phyloP scores from a whole-genome alignment of 2,797 vertebrate species.

The Hyperoplus immaculatus region DNA sequence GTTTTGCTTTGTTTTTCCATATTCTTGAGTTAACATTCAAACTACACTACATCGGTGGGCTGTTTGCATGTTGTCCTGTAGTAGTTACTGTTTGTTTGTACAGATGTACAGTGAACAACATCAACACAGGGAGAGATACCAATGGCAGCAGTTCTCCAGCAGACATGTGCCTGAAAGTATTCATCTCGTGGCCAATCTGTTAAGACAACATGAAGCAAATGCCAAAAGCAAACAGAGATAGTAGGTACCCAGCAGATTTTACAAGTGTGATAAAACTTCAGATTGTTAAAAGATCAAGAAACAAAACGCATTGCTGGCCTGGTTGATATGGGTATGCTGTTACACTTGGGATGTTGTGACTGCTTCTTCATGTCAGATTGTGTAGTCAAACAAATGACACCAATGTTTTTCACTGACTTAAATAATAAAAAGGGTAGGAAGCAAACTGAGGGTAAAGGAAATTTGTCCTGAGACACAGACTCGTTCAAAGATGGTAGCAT shows the following conservation, averaged over 20 bases:
- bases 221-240: slow-evolving; percentile 8
- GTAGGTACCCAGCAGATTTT: slow-evolving; percentile 14
- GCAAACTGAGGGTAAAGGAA: background rate
- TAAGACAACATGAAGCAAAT: slow-evolving; percentile 23
- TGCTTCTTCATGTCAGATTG: slow-evolving; percentile 11
- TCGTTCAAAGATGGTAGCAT: slow-evolving; percentile 17
- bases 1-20: background rate
- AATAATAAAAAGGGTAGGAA: slow-evolving; percentile 6
- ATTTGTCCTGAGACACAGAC: slow-evolving; percentile 4
- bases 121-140: slow-evolving; percentile 8
- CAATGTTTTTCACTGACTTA: background rate
- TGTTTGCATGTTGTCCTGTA: slow-evolving; percentile 2
- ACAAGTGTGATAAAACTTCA: slow-evolving; percentile 28
- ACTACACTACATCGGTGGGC: slow-evolving; percentile 17
- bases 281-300: slow-evolving; percentile 7
- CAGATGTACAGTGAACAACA: slow-evolving; percentile 6
- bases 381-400: slow-evolving; percentile 4
- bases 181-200: background rate
- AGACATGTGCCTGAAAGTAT: slow-evolving; percentile 16
- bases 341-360: slow-evolving; percentile 8
- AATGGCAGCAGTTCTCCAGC: background rate
- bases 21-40: slow-evolving; percentile 9
- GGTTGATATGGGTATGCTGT: slow-evolving; percentile 32
- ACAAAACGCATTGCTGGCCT: slow-evolving; percentile 16
- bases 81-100: slow-evolving; percentile 10